Conservation (phyloP, 1,140 invertebrate species). For the Zelostemma sp. region DNA sequence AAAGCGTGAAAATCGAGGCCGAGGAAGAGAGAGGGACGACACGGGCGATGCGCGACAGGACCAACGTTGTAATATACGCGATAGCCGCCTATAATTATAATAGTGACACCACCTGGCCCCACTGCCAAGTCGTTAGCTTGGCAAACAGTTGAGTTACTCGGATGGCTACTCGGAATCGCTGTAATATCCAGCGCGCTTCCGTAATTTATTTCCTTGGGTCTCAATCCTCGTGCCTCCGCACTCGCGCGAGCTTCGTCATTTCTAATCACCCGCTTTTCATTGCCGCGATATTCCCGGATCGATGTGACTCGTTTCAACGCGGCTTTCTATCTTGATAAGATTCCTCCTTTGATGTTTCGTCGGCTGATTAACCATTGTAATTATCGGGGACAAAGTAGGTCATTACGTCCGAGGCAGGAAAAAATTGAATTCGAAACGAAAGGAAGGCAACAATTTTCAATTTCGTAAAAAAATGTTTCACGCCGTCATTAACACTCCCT, state of each 20-base stretch:
- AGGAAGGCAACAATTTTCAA: neutral
- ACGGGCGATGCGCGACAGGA: conserved; percentile 22
- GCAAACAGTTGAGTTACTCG: conserved; percentile 55
- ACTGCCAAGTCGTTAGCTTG: conserved; percentile 59
- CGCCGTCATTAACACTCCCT: neutral
- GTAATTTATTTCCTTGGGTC: neutral
- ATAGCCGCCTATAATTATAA: conserved; percentile 58
- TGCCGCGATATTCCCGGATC: no score
- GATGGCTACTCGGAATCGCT: conserved; percentile 51
- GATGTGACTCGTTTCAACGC: no score
- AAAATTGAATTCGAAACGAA: neutral
- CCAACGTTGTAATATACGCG: conserved; percentile 29
- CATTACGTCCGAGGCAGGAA: no score
- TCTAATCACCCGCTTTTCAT: no score
- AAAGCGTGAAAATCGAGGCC: neutral
- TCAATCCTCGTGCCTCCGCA: no score
- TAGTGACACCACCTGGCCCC: conserved; percentile 57
- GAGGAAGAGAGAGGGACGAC: conserved; percentile 26
- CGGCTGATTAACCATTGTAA: no score
- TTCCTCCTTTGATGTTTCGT: no score
- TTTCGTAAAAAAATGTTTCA: neutral
- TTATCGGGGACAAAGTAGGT: no score
- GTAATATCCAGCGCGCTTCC: conserved; percentile 57
- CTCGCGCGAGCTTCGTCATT: no score
- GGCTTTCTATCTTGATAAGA: no score